Evolutionary conservation across 2,113 vertebrate species (phyloP).

Genomic region (Poecile atricapillus): DNA sequence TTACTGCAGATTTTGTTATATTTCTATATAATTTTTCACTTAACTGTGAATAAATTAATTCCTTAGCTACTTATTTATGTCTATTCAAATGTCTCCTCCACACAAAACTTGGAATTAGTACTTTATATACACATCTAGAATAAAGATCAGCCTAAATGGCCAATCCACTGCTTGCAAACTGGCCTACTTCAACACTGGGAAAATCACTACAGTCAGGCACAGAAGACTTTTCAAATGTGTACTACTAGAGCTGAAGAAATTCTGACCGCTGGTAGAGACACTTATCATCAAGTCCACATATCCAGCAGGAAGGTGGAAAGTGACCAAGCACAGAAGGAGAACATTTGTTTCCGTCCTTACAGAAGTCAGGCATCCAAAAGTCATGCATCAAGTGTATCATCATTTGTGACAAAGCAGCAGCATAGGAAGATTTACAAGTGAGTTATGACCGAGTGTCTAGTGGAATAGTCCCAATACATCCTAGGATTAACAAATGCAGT

Average conservation of each 20-base stretch:
- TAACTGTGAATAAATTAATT: neutral
- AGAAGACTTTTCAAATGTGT: neutral
- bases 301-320: neutral
- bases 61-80: neutral
- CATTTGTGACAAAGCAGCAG: neutral
- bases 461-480: neutral
- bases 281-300: neutral
- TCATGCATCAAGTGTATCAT: neutral
- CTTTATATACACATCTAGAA: neutral
- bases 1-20: neutral
- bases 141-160: neutral
- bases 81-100: fast-evolving
- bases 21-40: neutral
- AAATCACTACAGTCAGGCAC: neutral
- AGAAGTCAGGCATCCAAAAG: neutral
- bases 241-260: neutral
- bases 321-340: neutral
- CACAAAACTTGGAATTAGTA: neutral
- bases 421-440: neutral
- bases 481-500: neutral
- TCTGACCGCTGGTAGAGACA: neutral
- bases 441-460: neutral
- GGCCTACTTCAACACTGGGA: neutral
- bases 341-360: neutral
- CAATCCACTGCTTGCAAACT: neutral